Conservation (phyloP, 1,140 invertebrate species). For the Diorhabda elongata region DNA sequence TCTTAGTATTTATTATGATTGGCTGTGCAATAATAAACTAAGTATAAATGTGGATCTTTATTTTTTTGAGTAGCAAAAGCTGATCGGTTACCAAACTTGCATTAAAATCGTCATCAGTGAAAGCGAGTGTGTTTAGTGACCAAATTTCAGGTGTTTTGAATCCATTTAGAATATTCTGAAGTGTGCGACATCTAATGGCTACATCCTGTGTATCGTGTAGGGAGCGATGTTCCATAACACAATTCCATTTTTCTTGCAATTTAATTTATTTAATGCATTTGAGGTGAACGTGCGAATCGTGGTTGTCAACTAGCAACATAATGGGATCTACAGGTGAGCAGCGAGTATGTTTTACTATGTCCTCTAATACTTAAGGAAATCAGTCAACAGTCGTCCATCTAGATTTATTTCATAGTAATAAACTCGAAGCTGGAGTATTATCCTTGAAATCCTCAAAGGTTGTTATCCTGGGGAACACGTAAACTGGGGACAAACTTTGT, state of each 20-base stretch:
- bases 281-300: conserved; percentile 41
- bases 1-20: too few relatives aligned
- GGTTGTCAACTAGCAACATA: conserved; percentile 44
- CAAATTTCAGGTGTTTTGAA: conserved; percentile 18
- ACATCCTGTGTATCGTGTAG: conserved; percentile 43
- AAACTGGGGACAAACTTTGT: conserved; percentile 23
- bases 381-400: conserved; percentile 42
- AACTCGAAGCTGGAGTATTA: conserved; percentile 14
- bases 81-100: conserved; percentile 19
- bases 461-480: conserved; percentile 22
- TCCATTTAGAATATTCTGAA: background rate
- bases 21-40: too few relatives aligned
- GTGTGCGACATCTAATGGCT: conserved; percentile 40
- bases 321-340: conserved; percentile 13
- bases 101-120: conserved; percentile 26
- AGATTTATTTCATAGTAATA: conserved; percentile 23
- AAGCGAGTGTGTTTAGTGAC: conserved; percentile 13
- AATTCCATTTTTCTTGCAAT: conserved; percentile 42
- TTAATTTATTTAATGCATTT: conserved; percentile 21
- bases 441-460: conserved; percentile 15
- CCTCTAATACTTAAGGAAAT: conserved; percentile 43
- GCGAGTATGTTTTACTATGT: conserved; percentile 28
- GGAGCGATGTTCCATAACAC: conserved; percentile 43
- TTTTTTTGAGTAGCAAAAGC: background rate
- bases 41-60: too few relatives aligned